phyloP scores from a whole-genome alignment of 2,888 invertebrate species.

The Lasioglossum leucozonium region DNA sequence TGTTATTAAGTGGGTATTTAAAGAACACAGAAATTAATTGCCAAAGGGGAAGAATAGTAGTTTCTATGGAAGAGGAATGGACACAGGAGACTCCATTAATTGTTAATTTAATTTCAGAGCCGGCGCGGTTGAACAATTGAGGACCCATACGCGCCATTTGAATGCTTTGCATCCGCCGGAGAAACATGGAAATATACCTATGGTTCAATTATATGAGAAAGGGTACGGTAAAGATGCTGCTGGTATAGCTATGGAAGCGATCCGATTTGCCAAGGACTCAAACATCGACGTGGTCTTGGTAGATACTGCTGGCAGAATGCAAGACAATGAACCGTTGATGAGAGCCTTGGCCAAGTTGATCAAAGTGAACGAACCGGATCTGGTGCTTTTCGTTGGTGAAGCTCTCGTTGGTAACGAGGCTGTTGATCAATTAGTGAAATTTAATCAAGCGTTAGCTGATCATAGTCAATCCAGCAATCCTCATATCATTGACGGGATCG shows the following conservation, averaged over 20 bases:
- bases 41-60: no score
- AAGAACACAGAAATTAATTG: no score
- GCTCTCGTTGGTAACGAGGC: constrained; percentile 99
- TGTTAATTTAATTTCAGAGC: constrained; percentile 87
- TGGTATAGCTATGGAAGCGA: constrained; percentile 98
- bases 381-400: constrained; percentile 99
- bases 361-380: constrained; percentile 98
- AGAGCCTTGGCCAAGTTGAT: constrained; percentile 98
- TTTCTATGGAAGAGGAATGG: no score
- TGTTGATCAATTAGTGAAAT: constrained; percentile 99
- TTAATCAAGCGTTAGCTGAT: constrained; percentile 99
- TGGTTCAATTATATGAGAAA: constrained; percentile 99
- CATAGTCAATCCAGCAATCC: constrained; percentile 90
- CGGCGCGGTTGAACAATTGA: constrained; percentile 98
- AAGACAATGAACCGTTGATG: constrained; percentile 99
- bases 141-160: constrained; percentile 96
- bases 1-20: no score
- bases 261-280: constrained; percentile 93
- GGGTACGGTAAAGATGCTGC: constrained; percentile 99
- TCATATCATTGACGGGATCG: constrained; percentile 99
- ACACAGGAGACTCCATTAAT: not conserved
- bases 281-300: constrained; percentile 96
- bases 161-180: constrained; percentile 96
- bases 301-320: constrained; percentile 99
- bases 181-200: constrained; percentile 89